A percentile compares a stretch with the other conserved stretches of the same genome.
Conservation (phyloP, 2,797 vertebrate species). For the Tympanoctomys barrerae region DNA sequence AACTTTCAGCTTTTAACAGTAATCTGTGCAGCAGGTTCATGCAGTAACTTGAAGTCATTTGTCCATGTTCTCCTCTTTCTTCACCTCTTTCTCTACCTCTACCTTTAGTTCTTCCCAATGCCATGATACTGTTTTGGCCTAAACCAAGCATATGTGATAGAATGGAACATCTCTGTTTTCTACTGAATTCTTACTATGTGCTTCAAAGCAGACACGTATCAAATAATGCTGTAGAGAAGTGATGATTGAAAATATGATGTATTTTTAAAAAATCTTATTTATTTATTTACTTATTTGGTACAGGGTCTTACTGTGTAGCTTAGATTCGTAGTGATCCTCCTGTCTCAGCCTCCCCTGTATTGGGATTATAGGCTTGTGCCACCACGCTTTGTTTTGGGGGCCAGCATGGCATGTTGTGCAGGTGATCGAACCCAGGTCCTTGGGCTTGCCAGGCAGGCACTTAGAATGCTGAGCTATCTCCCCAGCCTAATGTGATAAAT, state of each 20-base stretch:
- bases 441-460: no score
- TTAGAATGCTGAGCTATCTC: no score
- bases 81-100: no score
- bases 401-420: no score
- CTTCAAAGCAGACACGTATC: constrained; percentile 39
- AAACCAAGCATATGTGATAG: background rate
- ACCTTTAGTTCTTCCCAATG: accelerated
- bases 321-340: no score
- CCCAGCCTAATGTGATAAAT: background rate
- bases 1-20: constrained; percentile 35
- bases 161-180: background rate
- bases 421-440: no score
- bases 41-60: background rate
- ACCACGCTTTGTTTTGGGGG: no score
- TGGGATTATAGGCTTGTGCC: no score
- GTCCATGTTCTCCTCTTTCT: background rate
- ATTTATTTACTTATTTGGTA: no score
- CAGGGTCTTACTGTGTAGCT: no score
- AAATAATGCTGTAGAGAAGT: background rate
- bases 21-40: background rate
- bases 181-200: background rate
- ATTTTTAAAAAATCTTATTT: no score
- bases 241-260: background rate
- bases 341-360: no score
- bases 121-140: background rate